Base-by-base conservation (phyloP, 2,113 vertebrate species). In the Canis aureus region DNA sequence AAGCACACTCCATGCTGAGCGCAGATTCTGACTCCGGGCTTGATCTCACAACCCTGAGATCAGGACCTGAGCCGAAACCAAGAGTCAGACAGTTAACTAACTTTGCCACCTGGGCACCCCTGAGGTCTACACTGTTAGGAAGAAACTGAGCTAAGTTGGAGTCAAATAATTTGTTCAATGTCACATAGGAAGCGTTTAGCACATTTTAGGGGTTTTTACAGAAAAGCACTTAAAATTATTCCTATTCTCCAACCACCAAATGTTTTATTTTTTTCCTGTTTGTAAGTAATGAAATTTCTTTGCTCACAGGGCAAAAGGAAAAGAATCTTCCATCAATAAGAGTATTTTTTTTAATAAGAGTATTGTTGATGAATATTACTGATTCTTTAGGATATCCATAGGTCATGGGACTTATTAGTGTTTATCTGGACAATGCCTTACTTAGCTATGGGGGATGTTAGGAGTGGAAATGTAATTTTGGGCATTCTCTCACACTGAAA, bases 161-260 rank as follows among this genome's bases (percentile, higher is more conserved):
- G 32, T 82, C 59, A 57, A 87, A 43, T 20, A 64, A 27, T n/a
- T 82, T 83, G 27, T 55, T 11, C 22, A 67, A 38, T 80, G 32
- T 57, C 62, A 74, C 59, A 4, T 0, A 5, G 8, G 38, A 92
- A 89, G n/a, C 51, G 11, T 38, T 43, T 69, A 59, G 53, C 12
- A 82, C 27, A 96, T 86, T 80, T 74, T 80, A 95, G 25, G 73
- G 10, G 12, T 16, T 20, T 89, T 73, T 74, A 80, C 91, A 73
- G 49, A 35, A 84, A 91, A 74, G 2, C 35, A 22, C 13, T n/a
- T 89, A 11, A 92, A 83, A 83, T 20, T 59, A 89, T 60, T 80
- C 38, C n/a, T 82, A 7, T 85, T 92, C 4, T 71, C 9, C 51
- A 23, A 55, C 2, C 25, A 43, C 6, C 12, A 73, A 79, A 64